phyloP scores from a whole-genome alignment of 1,140 invertebrate species.

The Philotrypesis tridentata region DNA sequence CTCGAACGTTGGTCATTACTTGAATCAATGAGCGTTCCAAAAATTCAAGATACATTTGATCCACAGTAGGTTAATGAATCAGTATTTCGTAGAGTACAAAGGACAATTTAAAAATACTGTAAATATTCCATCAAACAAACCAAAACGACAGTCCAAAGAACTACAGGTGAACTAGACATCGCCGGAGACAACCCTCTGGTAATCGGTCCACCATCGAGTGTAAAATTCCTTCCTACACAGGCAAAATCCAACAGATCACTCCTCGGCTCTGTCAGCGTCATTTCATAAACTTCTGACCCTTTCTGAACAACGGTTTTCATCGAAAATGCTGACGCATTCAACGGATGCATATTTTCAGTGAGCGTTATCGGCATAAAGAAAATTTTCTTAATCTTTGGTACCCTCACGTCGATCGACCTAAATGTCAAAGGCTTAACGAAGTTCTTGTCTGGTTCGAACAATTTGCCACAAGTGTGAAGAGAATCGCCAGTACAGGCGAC shows the following conservation, averaged over 20 bases:
- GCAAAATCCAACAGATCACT: conserved; percentile 55
- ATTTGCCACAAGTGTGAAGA: neutral
- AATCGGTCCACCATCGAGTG: conserved; percentile 44
- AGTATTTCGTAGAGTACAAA: neutral
- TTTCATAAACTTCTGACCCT: neutral
- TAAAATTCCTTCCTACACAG: conserved; percentile 57
- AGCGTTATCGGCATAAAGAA: conserved; percentile 32
- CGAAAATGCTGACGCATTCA: conserved; percentile 31
- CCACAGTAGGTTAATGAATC: too few species aligned
- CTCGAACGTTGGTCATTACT: too few species aligned
- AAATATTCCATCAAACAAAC: neutral
- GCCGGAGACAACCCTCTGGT: neutral
- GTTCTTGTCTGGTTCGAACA: neutral
- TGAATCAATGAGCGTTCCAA: too few species aligned
- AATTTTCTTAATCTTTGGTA: neutral
- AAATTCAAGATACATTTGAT: too few species aligned
- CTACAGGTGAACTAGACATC: neutral
- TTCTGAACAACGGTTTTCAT: neutral
- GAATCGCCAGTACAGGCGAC: conserved; percentile 70
- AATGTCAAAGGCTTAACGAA: neutral
- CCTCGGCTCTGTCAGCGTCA: conserved; percentile 40
- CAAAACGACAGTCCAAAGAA: neutral
- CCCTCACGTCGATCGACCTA: conserved; percentile 9
- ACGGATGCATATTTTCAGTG: neutral
- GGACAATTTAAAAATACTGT: neutral